Percentiles rank a stretch among this genome's conserved stretches.
Conservation (phyloP, 1,140 invertebrate genomes). For the Reticulitermes speratus region DNA sequence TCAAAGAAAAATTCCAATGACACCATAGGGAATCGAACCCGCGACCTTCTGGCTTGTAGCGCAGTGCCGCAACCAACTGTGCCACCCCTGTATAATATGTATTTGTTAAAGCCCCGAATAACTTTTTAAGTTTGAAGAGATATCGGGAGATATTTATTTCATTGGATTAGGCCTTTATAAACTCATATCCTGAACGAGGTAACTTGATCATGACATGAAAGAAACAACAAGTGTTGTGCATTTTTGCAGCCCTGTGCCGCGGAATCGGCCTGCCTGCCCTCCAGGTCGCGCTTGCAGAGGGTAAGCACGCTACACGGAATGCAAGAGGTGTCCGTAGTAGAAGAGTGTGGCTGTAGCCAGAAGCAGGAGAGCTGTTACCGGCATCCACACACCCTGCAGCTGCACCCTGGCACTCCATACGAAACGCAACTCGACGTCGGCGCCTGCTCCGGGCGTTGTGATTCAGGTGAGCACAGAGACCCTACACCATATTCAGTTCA, state of each 20-base stretch:
- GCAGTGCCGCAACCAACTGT: no score
- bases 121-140: no score
- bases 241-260: slow-evolving; percentile 46
- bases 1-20: no score
- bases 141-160: no score
- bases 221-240: neutral
- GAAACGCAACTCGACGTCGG: slow-evolving; percentile 52
- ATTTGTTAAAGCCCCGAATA: no score
- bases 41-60: no score
- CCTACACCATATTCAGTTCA: no score
- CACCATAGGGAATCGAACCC: no score
- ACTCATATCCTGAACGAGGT: no score
- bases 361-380: slow-evolving; percentile 45
- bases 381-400: slow-evolving; percentile 45
- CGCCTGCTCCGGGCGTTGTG: slow-evolving; percentile 49
- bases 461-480: slow-evolving; percentile 42
- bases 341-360: slow-evolving; percentile 50
- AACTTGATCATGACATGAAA: no score
- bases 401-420: slow-evolving; percentile 52
- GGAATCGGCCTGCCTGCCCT: slow-evolving; percentile 46
- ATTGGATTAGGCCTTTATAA: no score
- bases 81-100: no score
- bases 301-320: slow-evolving; percentile 52
- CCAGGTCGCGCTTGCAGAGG: slow-evolving; percentile 46
- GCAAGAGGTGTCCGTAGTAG: slow-evolving; percentile 47